Base-by-base conservation (phyloP, 2,797 vertebrate genomes). In the Mareca penelope region DNA sequence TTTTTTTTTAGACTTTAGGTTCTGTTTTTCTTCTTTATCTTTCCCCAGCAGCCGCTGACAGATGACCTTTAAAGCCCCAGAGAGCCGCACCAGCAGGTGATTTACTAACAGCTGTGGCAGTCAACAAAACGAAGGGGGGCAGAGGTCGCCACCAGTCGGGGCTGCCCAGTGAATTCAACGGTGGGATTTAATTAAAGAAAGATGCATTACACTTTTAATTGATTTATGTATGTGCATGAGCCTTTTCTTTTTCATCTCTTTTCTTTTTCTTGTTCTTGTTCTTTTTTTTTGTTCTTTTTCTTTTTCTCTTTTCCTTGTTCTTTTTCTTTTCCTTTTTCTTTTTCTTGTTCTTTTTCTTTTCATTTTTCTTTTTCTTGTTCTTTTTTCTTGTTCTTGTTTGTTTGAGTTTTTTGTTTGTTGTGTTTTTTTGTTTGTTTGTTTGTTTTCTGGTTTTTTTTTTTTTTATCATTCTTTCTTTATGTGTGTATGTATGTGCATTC, bases 61-160 rank as follows among this genome's bases (percentile, higher is more conserved):
- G 95, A 96, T 96, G 96, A 97, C 95, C 94, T 95, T 91, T 95
- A 88, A 92, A 95, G 93, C 93, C 93, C 91, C 0, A 1, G 81
- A 90, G 97, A 96, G 95, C 83, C 0, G 6, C 88, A 78, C 92
- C 92, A 96, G 96, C 96, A 95, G 96, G 95, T 96, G 96, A 97
- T 95, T 95, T 95, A 95, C 96, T 92, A 92, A 97, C 96, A 96
- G 96, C 96, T 97, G 97, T 94, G 95, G 94, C 95, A 94, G 90
- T 85, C 95, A 93, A 78, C 96, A 93, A 94, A 96, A 88, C 13
- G 12, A 23, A 92, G 77, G 12, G 19, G 93, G 69, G 81, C 94
- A 95, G 95, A 96, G 95, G 95, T 96, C 89, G 4, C 15, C 1
- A 1, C 48, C 2, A 33, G 80, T 39, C 35, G 0, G 39, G 81